Base-by-base conservation (phyloP, 2,888 invertebrate genomes). In the Alentia gelatinosa region DNA sequence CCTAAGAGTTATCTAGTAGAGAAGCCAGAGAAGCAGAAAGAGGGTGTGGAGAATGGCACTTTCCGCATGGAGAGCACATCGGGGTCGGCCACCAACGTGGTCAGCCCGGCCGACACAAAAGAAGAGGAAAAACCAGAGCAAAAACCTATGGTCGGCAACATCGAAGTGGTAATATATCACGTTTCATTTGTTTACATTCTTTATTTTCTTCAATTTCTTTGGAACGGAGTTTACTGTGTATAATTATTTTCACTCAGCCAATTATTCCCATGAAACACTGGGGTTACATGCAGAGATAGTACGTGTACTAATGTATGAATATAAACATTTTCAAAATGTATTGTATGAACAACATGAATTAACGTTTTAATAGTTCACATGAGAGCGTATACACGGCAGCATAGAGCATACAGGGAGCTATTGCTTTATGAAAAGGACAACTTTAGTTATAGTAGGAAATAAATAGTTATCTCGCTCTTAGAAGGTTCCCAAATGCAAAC, bases 151-250 rank as follows among this genome's bases (percentile, higher is more conserved):
- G 90, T 90, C 19, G 90, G 90, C 75, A 42, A 7, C 26, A 4
- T 68, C 9, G 79, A 90, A 79, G 75, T 90, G 75, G 90, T 90
- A 50, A 79, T 79, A 90, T 19, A 90, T 5, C 37, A 12, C 19
- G 4, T n/a, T 5, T 47, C 40, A 33, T 47, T 26, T 39, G 7
- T 88, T 12, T 42, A 42, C 15, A 12, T 42, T 12, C 47, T 42
- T 42, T 15, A 12, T 42, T 15, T 42, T 42, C 47, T 42, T 42
- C 7, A 12, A 42, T 12, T 42, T 42, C 9, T 42, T n/a, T n/a
- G n/a, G n/a, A n/a, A n/a, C n/a, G 47, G 15, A 7, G 15, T 42
- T 7, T 42, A 42, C 47, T 42, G 15, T 42, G 47, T 42, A 42
- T 42, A 12, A 42, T 15, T 12, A 12, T 42, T 12, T 42, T 12